phyloP scores from a whole-genome alignment of 2,113 vertebrate genomes.

The Atractosteus spatula region DNA sequence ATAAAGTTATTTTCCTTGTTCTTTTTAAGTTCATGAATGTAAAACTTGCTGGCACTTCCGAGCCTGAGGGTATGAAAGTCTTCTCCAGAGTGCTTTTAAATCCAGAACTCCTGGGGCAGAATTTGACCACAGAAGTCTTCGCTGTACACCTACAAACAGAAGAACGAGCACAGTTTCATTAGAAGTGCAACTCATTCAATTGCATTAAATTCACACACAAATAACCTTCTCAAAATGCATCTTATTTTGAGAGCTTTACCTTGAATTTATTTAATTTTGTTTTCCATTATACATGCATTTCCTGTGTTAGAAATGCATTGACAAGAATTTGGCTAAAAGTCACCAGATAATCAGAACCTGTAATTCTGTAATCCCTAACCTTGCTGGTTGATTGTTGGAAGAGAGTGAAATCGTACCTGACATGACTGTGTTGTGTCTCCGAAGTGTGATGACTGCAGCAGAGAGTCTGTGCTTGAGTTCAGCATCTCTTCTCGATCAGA shows the following conservation, averaged over 20 bases:
- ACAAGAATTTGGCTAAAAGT: too few relatives aligned
- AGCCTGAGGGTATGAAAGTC: background rate
- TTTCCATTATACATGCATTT: too few relatives aligned
- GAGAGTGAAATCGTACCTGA: constrained; percentile 46
- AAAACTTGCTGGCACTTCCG: background rate
- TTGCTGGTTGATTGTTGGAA: too few relatives aligned
- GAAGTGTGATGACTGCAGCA: constrained; percentile 42
- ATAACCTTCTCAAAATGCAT: background rate
- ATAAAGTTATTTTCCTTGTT: background rate
- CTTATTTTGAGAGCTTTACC: background rate
- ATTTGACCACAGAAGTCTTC: constrained; percentile 55
- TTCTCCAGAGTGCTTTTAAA: constrained; percentile 27
- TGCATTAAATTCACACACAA: background rate
- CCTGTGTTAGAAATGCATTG: too few relatives aligned
- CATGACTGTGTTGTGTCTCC: constrained; percentile 44
- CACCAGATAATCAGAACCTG: too few relatives aligned
- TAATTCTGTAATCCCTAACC: background rate
- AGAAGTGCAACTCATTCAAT: background rate
- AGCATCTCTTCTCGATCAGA: constrained; percentile 37
- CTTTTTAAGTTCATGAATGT: background rate
- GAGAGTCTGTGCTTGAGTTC: constrained; percentile 28
- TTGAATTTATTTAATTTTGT: too few relatives aligned
- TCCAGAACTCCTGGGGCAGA: constrained; percentile 57
- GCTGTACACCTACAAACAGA: constrained; percentile 54
- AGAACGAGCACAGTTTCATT: constrained; percentile 4